A percentile compares a stretch with the other conserved stretches of the same genome.
Evolutionary conservation across 1,140 invertebrate species (phyloP).

Genomic region (Drosophila setifemur): DNA sequence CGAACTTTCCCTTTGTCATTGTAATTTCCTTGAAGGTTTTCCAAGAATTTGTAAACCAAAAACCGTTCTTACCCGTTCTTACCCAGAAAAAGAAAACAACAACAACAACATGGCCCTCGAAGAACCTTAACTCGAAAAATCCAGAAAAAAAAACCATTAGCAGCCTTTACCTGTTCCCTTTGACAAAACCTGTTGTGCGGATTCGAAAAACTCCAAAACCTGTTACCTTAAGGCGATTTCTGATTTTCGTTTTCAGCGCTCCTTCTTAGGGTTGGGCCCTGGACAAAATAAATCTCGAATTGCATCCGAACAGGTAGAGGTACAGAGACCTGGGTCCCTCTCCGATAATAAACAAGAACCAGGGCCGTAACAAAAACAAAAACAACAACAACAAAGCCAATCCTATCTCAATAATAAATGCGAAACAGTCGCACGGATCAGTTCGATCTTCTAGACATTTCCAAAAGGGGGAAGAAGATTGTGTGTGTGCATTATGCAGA

Average conservation of each 20-base stretch:
- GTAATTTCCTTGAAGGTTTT: constrained; percentile 42
- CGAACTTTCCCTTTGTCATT: constrained; percentile 40
- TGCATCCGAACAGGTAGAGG: constrained; percentile 67
- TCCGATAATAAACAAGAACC: constrained; percentile 45
- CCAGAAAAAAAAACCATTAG: constrained; percentile 26
- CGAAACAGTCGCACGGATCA: constrained; percentile 30
- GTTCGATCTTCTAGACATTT: constrained; percentile 16
- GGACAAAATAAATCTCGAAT: constrained; percentile 68
- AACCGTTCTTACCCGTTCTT: constrained; percentile 40
- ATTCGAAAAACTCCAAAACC: constrained; percentile 50
- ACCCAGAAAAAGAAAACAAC: constrained; percentile 29
- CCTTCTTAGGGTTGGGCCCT: constrained; percentile 53
- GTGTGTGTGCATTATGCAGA: constrained; percentile 23
- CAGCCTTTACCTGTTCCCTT: constrained; percentile 55
- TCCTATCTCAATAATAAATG: constrained; percentile 41
- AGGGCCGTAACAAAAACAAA: constrained; percentile 12
- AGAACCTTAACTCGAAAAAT: constrained; percentile 63
- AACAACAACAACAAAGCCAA: constrained; percentile 25
- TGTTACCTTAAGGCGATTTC: constrained; percentile 55
- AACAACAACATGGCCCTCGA: too few species aligned
- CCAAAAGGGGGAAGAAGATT: constrained; percentile 6
- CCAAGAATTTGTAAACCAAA: constrained; percentile 43
- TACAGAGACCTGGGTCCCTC: constrained; percentile 13
- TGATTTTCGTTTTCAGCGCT: constrained; percentile 53
- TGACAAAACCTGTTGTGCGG: constrained; percentile 64